Conservation (phyloP, 2,888 invertebrate genomes). For the Xylocampa areola region DNA sequence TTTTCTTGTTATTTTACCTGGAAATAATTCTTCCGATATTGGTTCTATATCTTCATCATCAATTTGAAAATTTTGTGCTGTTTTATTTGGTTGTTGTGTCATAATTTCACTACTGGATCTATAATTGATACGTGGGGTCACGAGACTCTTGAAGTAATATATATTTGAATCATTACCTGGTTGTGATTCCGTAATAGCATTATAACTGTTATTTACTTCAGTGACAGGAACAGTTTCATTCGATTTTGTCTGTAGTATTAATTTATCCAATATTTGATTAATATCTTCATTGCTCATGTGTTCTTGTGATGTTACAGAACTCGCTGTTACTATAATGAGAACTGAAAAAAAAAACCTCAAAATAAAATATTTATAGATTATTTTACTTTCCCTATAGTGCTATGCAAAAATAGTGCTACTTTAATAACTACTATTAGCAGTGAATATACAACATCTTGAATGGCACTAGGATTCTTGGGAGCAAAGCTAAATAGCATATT, state of each 20-base stretch:
- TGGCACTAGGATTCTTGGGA: too few relatives aligned
- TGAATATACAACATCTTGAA: too few relatives aligned
- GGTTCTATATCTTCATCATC: constrained; percentile 5
- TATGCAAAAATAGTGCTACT: not conserved
- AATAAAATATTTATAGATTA: too few relatives aligned
- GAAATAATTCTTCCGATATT: constrained; percentile 22
- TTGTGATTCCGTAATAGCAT: constrained; percentile 25
- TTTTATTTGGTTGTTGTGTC: constrained; percentile 16
- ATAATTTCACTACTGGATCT: constrained; percentile 28
- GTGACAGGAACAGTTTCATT: constrained; percentile 28
- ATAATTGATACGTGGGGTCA: constrained; percentile 28
- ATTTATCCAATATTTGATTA: constrained; percentile 58
- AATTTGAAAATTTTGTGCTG: constrained; percentile 22
- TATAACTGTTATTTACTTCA: constrained; percentile 23
- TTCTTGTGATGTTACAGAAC: constrained; percentile 18
- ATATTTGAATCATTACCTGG: constrained; percentile 61
- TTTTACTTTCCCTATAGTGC: too few relatives aligned
- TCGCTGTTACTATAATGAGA: constrained; percentile 14
- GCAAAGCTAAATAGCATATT: too few relatives aligned
- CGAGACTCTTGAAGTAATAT: constrained; percentile 56
- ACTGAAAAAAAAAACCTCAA: constrained; percentile 51
- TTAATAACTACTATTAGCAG: not conserved
- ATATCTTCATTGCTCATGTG: constrained; percentile 51
- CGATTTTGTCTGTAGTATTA: constrained; percentile 50
- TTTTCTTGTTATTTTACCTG: constrained; percentile 25